Base-by-base conservation (phyloP, 2,888 invertebrate species). In the Acholoe squamosa region DNA sequence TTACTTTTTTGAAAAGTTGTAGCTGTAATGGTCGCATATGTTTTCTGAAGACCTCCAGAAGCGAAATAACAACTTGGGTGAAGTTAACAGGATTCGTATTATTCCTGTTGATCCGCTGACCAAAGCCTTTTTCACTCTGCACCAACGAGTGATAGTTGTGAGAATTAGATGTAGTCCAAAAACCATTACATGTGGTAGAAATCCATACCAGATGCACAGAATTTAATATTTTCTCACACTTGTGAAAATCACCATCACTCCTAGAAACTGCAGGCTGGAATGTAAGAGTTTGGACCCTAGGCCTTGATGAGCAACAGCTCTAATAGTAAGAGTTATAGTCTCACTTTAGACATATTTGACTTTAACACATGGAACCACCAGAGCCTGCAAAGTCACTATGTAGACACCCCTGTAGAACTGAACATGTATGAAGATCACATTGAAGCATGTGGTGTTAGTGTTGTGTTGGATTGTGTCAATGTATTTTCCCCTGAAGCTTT, bases 391-490 rank as follows among this genome's bases (percentile, higher is more conserved):
- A 14, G 19, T n/a, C n/a, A 61, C 61, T n/a, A n/a, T n/a, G 61
- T 61, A 61, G 61, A 61, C 61, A 61, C 61, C 61, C 61, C n/a
- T 61, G 1, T n/a, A 3, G 61, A 61, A 61, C 61, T 61, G 61
- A 61, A 61, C 61, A 61, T 61, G n/a, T 61, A n/a, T 61, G 61
- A 19, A 61, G 61, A 61, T 61, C 61, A 61, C 61, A 61, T 7
- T n/a, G n/a, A 61, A 61, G 61, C 61, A 61, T 61, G 61, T 80
- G 19, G 33, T 43, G 33, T 19, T 80, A 34, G 80, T 80, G 80
- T 80, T 80, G 80, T 80, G 80, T 80, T 80, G 80, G 80, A 34
- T 22, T 80, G 80, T 80, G 80, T 80, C 80, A 43, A 19, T n/a
- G 16, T 80, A 19, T n/a, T n/a, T n/a, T 61, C 61, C 61, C n/a